Percentiles rank a stretch among this genome's conserved stretches.
These are phyloP conservation scores for Watsonalla cultraria DNA, from an alignment of 2,888 invertebrate species.

Conservation along the genomic window DNA sequence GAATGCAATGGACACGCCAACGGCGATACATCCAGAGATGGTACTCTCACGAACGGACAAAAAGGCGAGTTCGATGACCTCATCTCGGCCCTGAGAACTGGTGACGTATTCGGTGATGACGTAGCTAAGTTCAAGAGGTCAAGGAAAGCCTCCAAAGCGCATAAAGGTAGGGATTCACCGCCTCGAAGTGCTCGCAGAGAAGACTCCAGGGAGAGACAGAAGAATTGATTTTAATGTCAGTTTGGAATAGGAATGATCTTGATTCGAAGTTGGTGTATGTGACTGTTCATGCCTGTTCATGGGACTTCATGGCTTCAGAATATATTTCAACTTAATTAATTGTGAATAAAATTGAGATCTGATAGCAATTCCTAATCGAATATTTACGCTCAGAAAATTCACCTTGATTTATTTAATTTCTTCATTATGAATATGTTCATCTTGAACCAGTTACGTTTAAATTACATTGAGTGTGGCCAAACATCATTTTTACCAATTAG, in stretches of 20 bases:
- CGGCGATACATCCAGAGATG: constrained; percentile 53
- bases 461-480: no score
- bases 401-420: no score
- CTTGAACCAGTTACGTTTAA: no score
- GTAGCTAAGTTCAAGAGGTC: constrained; percentile 89
- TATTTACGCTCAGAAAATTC: no score
- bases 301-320: no score
- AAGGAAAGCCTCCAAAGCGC: constrained; percentile 64
- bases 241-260: constrained; percentile 22
- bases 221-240: constrained; percentile 50
- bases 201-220: constrained; percentile 69
- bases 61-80: constrained; percentile 97
- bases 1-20: constrained; percentile 78
- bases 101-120: constrained; percentile 97
- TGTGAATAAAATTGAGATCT: no score
- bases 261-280: constrained; percentile 9
- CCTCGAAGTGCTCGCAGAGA: constrained; percentile 63
- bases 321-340: no score
- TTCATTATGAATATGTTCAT: no score
- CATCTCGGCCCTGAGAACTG: constrained; percentile 95
- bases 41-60: constrained; percentile 63
- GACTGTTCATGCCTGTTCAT: background rate
- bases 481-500: no score
- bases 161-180: constrained; percentile 69
- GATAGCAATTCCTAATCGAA: no score